These are phyloP conservation scores for Pterois miles DNA, from an alignment of 2,797 vertebrate genomes.

Conservation along the genomic window DNA sequence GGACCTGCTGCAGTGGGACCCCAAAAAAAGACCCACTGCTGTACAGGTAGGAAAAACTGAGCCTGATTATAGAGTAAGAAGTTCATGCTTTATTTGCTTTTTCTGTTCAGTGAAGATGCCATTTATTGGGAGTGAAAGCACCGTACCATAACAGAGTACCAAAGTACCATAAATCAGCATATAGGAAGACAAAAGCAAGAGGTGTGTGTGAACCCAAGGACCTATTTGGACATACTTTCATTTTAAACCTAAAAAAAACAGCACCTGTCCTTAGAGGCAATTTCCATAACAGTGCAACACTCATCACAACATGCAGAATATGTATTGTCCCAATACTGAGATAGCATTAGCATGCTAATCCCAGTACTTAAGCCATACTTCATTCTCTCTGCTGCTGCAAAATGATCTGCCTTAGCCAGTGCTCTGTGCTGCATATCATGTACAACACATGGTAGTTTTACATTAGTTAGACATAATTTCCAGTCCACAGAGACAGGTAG, in stretches of 20 bases:
- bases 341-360: constrained; percentile 33
- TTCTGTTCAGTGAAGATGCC: background rate
- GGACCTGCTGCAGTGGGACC: constrained; percentile 94
- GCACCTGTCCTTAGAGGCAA: background rate
- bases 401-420: background rate
- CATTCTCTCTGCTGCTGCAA: background rate
- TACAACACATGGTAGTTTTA: constrained; percentile 7
- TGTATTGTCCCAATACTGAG: background rate
- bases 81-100: background rate
- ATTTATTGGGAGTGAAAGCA: background rate
- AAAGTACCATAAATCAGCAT: background rate
- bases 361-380: constrained; percentile 8
- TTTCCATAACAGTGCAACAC: background rate
- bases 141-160: no score
- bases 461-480: constrained; percentile 27
- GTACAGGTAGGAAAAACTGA: constrained; percentile 84
- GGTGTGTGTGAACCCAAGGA: background rate
- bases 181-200: background rate
- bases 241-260: background rate
- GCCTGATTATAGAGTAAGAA: background rate
- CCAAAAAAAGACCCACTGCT: constrained; percentile 94
- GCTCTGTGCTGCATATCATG: background rate
- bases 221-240: background rate
- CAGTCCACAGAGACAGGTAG: constrained; percentile 7
- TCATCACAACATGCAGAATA: constrained; percentile 7